Evolutionary conservation across 2,888 invertebrate genomes (phyloP).

Genomic region (Volucella inanis): DNA sequence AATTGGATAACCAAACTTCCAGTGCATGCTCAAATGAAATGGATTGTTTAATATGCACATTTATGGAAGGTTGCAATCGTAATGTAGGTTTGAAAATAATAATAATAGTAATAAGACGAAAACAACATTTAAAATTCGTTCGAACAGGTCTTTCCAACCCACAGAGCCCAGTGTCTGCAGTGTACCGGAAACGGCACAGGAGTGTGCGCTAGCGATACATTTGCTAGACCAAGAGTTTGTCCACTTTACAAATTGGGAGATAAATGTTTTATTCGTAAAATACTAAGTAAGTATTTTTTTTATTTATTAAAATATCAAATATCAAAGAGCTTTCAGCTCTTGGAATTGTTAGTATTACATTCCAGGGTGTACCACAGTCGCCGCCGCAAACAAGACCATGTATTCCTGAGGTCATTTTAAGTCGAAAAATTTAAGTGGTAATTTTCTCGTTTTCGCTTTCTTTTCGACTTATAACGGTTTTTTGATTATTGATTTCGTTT

Average conservation of each 20-base stretch:
- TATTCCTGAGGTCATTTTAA: too few species aligned
- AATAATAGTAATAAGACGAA: too few species aligned
- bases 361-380: too few species aligned
- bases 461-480: too few species aligned
- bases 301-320: too few species aligned
- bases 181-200: conserved; percentile 79
- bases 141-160: conserved; percentile 78
- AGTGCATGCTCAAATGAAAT: conserved; percentile 79
- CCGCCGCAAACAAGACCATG: too few species aligned
- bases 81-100: conserved; percentile 43
- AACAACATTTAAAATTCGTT: conserved; percentile 3
- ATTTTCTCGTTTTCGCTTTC: too few species aligned
- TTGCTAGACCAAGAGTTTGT: conserved; percentile 77
- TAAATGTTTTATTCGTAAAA: conserved; percentile 80
- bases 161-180: conserved; percentile 80
- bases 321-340: too few species aligned
- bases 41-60: conserved; percentile 79
- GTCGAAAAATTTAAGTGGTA: too few species aligned
- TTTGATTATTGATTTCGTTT: too few species aligned
- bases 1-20: conserved; percentile 78
- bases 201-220: conserved; percentile 78
- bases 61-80: conserved; percentile 80
- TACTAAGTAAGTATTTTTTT: conserved; percentile 63
- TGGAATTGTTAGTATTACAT: too few species aligned
- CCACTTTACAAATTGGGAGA: conserved; percentile 80